Percentiles rank a stretch among this genome's conserved stretches.
Evolutionary conservation across 2,797 vertebrate species (phyloP).

Genomic region (Alosa sapidissima): DNA sequence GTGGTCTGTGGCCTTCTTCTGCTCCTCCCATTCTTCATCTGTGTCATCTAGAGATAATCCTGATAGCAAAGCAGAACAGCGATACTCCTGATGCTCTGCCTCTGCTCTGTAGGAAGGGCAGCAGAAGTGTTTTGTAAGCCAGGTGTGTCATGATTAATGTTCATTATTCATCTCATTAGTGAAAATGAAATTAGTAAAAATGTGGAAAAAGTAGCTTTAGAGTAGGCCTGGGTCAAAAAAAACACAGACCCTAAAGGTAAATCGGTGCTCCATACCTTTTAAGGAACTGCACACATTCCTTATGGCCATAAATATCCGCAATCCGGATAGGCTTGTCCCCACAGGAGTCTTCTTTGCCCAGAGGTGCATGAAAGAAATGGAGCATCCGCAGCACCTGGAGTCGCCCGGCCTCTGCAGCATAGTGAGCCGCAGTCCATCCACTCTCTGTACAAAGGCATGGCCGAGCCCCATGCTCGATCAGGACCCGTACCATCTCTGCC

Average conservation of each 20-base stretch:
- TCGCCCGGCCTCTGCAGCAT: conserved; percentile 82
- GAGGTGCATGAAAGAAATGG: conserved; percentile 77
- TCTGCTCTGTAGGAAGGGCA: conserved; percentile 76
- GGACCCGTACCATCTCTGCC: conserved; percentile 72
- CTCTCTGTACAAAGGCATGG: conserved; percentile 76
- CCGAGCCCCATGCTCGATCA: conserved; percentile 79
- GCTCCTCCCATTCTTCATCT: conserved; percentile 83
- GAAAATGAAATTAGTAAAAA: neutral
- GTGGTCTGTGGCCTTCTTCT: conserved; percentile 57
- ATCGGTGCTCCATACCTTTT: conserved; percentile 70
- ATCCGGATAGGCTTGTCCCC: conserved; percentile 84
- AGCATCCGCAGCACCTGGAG: conserved; percentile 79
- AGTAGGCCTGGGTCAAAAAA: neutral
- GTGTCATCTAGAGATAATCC: conserved; percentile 76
- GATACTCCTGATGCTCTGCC: conserved; percentile 70
- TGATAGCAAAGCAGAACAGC: conserved; percentile 56
- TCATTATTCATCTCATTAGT: neutral
- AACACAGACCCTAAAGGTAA: neutral
- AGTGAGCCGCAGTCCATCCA: conserved; percentile 88
- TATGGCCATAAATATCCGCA: conserved; percentile 86
- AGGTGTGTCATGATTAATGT: neutral
- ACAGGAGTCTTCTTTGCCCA: conserved; percentile 80
- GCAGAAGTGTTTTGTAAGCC: neutral
- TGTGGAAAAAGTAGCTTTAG: neutral
- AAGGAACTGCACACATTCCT: conserved; percentile 80